Conservation (phyloP, 2,113 vertebrate genomes). For the Charina bottae region DNA sequence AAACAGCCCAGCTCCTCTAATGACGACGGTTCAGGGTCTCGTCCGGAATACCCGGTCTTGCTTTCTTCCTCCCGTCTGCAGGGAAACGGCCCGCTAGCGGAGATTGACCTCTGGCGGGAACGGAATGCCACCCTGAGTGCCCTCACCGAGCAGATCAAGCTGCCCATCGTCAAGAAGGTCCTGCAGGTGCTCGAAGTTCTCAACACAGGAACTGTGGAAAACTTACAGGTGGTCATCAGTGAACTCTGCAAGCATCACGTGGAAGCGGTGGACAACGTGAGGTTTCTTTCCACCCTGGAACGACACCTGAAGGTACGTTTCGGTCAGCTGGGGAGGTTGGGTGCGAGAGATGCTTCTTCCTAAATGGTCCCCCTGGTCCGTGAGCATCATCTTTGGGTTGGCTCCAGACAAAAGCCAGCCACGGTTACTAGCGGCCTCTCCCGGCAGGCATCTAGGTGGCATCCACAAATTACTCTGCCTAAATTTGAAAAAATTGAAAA, state of each 20-base stretch:
- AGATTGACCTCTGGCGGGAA: conserved; percentile 88
- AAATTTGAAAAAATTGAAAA: not conserved
- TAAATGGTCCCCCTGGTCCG: not conserved
- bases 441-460: not conserved
- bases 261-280: conserved; percentile 84
- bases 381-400: not conserved
- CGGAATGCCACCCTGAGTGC: conserved; percentile 77
- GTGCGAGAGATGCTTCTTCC: no score
- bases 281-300: conserved; percentile 86
- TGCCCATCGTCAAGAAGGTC: conserved; percentile 80
- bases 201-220: conserved; percentile 69
- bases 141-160: conserved; percentile 82
- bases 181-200: conserved; percentile 78
- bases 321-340: not conserved
- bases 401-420: not conserved
- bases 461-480: not conserved
- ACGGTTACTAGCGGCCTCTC: not conserved
- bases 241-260: conserved; percentile 79
- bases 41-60: not conserved
- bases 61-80: conserved; percentile 54
- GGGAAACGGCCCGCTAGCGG: conserved; percentile 84
- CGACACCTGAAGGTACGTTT: conserved; percentile 85
- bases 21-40: no score
- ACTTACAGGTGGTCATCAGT: conserved; percentile 73
- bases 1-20: not conserved